A percentile compares a stretch with the other conserved stretches of the same genome.
These are phyloP conservation scores for Nowickia ferox DNA, from an alignment of 2,888 invertebrate species.

Conservation along the genomic window DNA sequence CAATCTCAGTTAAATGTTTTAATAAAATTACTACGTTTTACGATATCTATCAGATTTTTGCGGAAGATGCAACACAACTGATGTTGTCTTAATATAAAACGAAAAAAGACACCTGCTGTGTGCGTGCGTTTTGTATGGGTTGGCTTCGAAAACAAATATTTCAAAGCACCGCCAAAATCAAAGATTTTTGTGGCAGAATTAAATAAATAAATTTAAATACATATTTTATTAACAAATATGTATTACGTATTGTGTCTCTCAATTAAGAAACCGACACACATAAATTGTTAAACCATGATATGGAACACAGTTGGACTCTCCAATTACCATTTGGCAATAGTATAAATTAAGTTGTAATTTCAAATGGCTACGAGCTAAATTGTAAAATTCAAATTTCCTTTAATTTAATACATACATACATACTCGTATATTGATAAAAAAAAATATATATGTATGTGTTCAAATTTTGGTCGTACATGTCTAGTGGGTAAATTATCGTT, in stretches of 20 bases:
- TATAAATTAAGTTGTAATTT: not conserved
- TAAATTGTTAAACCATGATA: not conserved
- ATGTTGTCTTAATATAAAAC: not conserved
- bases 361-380: no score
- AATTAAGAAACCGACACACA: not conserved
- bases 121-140: conserved; percentile 21
- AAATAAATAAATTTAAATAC: conserved; percentile 39
- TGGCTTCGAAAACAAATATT: conserved; percentile 11
- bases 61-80: conserved; percentile 55
- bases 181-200: conserved; percentile 17
- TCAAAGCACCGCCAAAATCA: conserved; percentile 45
- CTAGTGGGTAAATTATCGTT: no score
- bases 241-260: not conserved
- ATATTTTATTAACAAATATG: not conserved
- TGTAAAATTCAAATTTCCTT: no score
- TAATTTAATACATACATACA: no score
- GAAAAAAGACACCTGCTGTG: conserved; percentile 57
- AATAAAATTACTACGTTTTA: conserved; percentile 53
- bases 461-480: no score
- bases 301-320: not conserved
- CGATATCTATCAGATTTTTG: conserved; percentile 53
- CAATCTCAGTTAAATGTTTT: conserved; percentile 38
- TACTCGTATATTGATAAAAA: no score
- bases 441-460: no score
- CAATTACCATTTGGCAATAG: not conserved